These are phyloP conservation scores for Motacilla tschutschensis DNA, from an alignment of 2,113 vertebrate species.

Conservation along the genomic window DNA sequence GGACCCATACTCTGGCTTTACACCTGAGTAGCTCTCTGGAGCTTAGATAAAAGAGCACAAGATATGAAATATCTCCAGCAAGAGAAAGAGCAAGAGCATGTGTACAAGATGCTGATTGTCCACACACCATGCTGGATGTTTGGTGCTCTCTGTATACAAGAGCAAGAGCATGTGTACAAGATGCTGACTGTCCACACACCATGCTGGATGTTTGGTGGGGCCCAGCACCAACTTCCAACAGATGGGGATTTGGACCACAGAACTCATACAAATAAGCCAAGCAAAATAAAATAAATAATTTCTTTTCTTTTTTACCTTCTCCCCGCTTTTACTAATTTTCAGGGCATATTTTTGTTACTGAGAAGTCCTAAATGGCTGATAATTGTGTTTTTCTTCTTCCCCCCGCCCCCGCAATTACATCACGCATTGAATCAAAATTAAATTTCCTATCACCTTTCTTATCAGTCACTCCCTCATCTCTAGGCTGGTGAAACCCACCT, in stretches of 20 bases:
- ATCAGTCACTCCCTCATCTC: not conserved
- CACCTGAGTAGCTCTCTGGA: not conserved
- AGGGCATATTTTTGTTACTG: not conserved
- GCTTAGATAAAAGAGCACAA: not conserved
- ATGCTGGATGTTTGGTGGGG: rapidly evolving
- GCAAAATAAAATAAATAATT: not conserved
- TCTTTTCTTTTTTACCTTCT: not conserved
- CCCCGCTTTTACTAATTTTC: not conserved
- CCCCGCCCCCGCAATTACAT: not conserved
- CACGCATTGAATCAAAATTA: not conserved
- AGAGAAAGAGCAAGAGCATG: not conserved
- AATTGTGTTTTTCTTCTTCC: not conserved
- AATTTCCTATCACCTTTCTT: conserved; percentile 9
- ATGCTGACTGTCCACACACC: not conserved
- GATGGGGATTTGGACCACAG: not conserved
- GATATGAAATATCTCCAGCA: not conserved
- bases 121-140: not conserved
- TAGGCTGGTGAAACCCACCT: not conserved
- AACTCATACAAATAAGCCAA: not conserved
- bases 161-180: not conserved
- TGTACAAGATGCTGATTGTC: not conserved
- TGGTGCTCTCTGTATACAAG: not conserved
- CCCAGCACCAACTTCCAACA: not conserved
- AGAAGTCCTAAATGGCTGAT: not conserved
- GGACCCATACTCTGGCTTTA: not conserved